Evolutionary conservation across 2,888 invertebrate genomes (phyloP).

Genomic region (Thera obeliscata): DNA sequence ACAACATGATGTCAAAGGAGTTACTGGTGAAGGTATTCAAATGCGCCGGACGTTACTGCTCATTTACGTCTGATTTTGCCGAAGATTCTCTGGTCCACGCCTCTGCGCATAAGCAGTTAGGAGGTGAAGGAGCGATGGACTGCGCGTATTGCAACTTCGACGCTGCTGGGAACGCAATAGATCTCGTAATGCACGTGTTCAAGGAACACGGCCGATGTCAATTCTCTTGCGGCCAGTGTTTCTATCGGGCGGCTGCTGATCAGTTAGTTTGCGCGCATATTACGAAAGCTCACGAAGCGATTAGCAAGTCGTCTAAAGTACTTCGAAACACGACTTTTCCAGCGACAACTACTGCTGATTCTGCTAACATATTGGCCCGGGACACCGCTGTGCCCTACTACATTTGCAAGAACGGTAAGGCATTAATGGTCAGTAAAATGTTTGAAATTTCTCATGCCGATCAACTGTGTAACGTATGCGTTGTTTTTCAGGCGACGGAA

Average conservation of each 20-base stretch:
- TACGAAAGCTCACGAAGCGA: slow-evolving; percentile 57
- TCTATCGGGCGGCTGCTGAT: slow-evolving; percentile 86
- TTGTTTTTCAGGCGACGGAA: slow-evolving; percentile 42
- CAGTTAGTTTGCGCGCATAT: slow-evolving; percentile 87
- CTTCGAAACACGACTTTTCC: slow-evolving; percentile 49
- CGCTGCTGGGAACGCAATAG: slow-evolving; percentile 59
- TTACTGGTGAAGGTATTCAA: slow-evolving; percentile 76
- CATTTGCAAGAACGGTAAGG: slow-evolving; percentile 63
- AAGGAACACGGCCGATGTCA: slow-evolving; percentile 85
- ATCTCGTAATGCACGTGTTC: slow-evolving; percentile 85
- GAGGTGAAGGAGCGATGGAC: slow-evolving; percentile 72
- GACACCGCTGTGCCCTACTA: slow-evolving; percentile 67
- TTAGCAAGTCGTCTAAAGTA: slow-evolving; percentile 44
- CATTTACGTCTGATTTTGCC: slow-evolving; percentile 65
- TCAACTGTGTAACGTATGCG: neutral
- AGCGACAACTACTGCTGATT: slow-evolving; percentile 40
- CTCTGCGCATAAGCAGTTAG: slow-evolving; percentile 65
- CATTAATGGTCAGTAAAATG: neutral
- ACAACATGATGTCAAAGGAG: slow-evolving; percentile 75
- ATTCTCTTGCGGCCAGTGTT: slow-evolving; percentile 87
- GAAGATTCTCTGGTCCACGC: slow-evolving; percentile 71
- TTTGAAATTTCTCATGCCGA: neutral
- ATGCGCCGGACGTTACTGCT: slow-evolving; percentile 75
- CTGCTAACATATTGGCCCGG: slow-evolving; percentile 53
- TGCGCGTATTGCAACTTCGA: slow-evolving; percentile 85